Conservation (phyloP, 2,888 invertebrate species). For the Elgonia sp. region DNA sequence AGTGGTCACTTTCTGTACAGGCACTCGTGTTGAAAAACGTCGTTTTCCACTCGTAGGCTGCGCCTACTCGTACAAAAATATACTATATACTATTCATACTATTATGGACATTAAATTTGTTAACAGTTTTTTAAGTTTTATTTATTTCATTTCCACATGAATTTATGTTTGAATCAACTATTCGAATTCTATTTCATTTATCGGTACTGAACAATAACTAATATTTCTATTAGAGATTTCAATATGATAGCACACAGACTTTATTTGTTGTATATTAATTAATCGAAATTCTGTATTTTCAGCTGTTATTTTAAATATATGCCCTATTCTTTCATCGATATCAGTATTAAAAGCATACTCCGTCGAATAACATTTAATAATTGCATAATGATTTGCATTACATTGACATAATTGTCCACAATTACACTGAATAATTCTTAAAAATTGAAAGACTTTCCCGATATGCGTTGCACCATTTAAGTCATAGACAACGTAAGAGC, state of each 20-base stretch:
- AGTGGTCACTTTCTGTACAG: too few relatives aligned
- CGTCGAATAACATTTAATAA: neutral
- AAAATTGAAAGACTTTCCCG: neutral
- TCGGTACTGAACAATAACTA: neutral
- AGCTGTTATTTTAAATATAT: neutral
- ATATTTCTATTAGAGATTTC: neutral
- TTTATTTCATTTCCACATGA: too few relatives aligned
- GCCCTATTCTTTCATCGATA: neutral
- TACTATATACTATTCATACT: too few relatives aligned
- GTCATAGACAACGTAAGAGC: neutral
- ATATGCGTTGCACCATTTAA: neutral
- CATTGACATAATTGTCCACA: neutral
- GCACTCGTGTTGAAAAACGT: too few relatives aligned
- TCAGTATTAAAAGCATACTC: neutral
- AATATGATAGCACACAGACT: neutral
- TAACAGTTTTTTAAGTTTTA: too few relatives aligned
- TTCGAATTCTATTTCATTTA: neutral
- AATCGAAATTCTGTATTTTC: conserved; percentile 5
- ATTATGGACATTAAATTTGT: too few relatives aligned
- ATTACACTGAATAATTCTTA: neutral
- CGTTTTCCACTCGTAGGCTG: too few relatives aligned
- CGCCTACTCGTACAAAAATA: too few relatives aligned
- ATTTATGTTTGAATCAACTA: neutral
- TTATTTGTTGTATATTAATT: neutral
- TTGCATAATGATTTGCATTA: conserved; percentile 5